These are phyloP conservation scores for Rhodeus uyekii DNA, from an alignment of 2,797 vertebrate species.

Conservation along the genomic window DNA sequence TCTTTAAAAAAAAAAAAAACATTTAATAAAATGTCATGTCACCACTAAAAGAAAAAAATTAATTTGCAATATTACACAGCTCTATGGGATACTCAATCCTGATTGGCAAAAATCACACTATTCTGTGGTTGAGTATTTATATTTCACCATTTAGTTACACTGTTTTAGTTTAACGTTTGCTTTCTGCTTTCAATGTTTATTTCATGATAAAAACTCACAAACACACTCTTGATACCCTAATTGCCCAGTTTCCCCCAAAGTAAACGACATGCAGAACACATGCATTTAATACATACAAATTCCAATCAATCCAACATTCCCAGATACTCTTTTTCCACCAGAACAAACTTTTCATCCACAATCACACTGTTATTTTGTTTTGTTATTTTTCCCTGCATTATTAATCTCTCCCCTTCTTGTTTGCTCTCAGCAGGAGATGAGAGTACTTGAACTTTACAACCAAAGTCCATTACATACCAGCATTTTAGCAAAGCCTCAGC, in stretches of 20 bases:
- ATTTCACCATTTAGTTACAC: not conserved
- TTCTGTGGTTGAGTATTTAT: not conserved
- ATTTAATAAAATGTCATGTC: not conserved
- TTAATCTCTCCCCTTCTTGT: not conserved
- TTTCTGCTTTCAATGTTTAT: not conserved
- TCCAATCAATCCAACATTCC: not conserved
- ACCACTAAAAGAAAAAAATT: not conserved
- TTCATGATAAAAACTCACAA: not conserved
- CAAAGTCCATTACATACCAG: not conserved
- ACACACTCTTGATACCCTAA: not conserved
- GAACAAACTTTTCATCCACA: not conserved
- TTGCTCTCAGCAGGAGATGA: not conserved
- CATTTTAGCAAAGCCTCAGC: not conserved
- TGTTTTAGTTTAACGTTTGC: not conserved
- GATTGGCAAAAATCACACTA: not conserved
- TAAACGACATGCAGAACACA: not conserved
- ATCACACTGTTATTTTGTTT: not conserved
- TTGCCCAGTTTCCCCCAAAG: not conserved
- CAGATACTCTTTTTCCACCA: not conserved
- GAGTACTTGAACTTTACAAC: conserved; percentile 21
- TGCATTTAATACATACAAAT: not conserved
- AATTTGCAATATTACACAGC: not conserved
- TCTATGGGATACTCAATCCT: not conserved
- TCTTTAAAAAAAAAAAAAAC: not conserved
- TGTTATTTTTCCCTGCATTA: conserved; percentile 8